These are phyloP conservation scores for Andrena chrysosceles DNA, from an alignment of 2,888 invertebrate genomes.

Conservation along the genomic window DNA sequence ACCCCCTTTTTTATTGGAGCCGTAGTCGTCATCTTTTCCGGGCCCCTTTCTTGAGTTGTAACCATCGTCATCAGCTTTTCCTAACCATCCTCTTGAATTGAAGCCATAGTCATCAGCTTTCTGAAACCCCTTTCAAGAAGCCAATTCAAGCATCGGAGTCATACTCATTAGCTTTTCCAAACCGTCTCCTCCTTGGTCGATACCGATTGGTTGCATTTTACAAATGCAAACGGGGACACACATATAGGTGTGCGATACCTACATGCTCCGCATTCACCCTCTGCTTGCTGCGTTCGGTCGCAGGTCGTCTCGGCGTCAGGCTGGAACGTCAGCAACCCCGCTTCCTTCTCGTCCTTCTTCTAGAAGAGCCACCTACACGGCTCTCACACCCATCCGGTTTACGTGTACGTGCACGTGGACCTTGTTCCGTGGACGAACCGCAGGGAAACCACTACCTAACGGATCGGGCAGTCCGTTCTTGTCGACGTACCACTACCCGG, in stretches of 20 bases:
- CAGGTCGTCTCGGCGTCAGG: conserved; percentile 65
- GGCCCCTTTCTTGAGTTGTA: background rate
- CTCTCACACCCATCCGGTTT: conserved; percentile 57
- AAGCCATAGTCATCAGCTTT: conserved; percentile 4
- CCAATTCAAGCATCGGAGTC: background rate
- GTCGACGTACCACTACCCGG: conserved; percentile 61
- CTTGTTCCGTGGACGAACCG: conserved; percentile 65
- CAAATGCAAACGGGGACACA: conserved; percentile 54
- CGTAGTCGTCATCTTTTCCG: no score
- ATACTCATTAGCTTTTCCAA: conserved; percentile 8
- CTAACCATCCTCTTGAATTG: background rate
- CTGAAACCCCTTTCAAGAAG: background rate
- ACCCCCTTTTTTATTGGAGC: no score
- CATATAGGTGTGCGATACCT: conserved; percentile 25
- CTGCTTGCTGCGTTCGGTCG: conserved; percentile 62
- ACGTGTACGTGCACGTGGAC: conserved; percentile 37
- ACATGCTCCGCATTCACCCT: conserved; percentile 56
- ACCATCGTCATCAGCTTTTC: background rate
- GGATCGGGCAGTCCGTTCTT: conserved; percentile 63
- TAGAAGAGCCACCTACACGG: conserved; percentile 70
- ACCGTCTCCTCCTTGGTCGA: conserved; percentile 9
- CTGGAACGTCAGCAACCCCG: conserved; percentile 66
- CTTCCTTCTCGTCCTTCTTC: conserved; percentile 48
- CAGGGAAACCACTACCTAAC: conserved; percentile 70
- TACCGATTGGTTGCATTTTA: conserved; percentile 32